Percentiles rank a stretch among this genome's conserved stretches.
phyloP scores from a whole-genome alignment of 2,797 vertebrate genomes.

The Pogoniulus pusillus region DNA sequence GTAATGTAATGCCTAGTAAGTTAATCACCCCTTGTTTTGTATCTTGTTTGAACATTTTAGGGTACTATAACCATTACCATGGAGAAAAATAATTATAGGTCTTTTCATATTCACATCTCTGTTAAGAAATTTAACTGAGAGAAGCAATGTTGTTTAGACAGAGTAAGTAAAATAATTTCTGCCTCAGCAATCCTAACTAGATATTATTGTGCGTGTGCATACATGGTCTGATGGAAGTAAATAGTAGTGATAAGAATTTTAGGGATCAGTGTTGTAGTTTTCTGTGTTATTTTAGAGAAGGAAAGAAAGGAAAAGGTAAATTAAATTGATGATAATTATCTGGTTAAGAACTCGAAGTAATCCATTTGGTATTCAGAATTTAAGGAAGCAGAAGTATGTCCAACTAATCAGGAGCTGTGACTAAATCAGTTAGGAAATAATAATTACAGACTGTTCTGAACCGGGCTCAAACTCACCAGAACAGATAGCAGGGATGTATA shows the following conservation, averaged over 20 bases:
- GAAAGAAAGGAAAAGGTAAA: neutral
- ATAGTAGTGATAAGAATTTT: neutral
- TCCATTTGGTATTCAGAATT: constrained; percentile 48
- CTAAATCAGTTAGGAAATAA: constrained; percentile 60
- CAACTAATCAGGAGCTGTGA: constrained; percentile 61
- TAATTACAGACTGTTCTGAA: constrained; percentile 43
- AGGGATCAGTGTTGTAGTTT: neutral
- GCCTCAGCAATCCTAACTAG: neutral
- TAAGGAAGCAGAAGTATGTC: constrained; percentile 42
- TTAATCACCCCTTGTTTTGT: neutral
- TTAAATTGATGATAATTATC: constrained; percentile 31
- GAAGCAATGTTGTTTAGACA: neutral
- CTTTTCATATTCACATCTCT: neutral
- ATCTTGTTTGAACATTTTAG: neutral
- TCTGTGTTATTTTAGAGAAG: constrained; percentile 50
- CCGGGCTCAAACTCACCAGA: neutral
- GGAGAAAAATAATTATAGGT: neutral
- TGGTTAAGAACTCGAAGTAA: constrained; percentile 46
- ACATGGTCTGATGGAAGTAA: neutral
- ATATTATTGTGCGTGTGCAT: neutral
- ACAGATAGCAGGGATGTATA: neutral
- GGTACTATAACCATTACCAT: neutral
- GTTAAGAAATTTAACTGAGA: neutral
- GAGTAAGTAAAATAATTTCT: neutral
- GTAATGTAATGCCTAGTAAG: neutral